phyloP scores from a whole-genome alignment of 2,888 invertebrate species.

The Caenorhabditis wallacei region DNA sequence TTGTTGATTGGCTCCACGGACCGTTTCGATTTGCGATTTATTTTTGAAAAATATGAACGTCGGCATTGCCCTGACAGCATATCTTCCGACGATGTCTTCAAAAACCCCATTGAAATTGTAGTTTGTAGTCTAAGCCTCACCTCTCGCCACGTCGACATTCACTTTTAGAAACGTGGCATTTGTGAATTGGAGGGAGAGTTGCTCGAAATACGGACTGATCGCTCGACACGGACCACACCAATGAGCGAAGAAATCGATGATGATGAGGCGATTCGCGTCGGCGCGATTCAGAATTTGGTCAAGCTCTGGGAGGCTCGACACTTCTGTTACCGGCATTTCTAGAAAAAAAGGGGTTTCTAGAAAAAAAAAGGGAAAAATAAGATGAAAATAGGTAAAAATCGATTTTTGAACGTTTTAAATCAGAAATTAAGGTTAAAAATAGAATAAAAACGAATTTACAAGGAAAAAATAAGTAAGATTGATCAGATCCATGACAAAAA shows the following conservation, averaged over 20 bases:
- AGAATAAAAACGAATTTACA: too few species aligned
- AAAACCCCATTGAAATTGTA: too few species aligned
- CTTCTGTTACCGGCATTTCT: conserved; percentile 31
- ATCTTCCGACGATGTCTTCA: conserved; percentile 87
- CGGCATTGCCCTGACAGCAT: conserved; percentile 97
- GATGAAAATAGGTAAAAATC: background rate
- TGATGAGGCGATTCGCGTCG: conserved; percentile 67
- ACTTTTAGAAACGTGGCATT: conserved; percentile 91
- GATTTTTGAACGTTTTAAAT: background rate
- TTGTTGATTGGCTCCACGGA: conserved; percentile 92
- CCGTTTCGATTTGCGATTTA: conserved; percentile 89
- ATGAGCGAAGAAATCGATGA: conserved; percentile 81
- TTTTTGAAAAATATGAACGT: conserved; percentile 96
- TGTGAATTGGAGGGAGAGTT: conserved; percentile 91
- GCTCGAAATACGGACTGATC: conserved; percentile 94
- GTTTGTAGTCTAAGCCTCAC: conserved; percentile 49
- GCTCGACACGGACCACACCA: conserved; percentile 86
- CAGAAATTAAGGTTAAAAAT: background rate
- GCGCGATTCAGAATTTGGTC: conserved; percentile 26
- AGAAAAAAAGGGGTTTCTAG: background rate
- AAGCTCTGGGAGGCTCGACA: conserved; percentile 28
- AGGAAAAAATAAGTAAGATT: too few species aligned
- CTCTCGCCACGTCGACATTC: conserved; percentile 90
- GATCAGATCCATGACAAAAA: background rate
- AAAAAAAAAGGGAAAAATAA: background rate